Base-by-base conservation (phyloP, 2,113 vertebrate species). In the Xenotilapia longispinis region DNA sequence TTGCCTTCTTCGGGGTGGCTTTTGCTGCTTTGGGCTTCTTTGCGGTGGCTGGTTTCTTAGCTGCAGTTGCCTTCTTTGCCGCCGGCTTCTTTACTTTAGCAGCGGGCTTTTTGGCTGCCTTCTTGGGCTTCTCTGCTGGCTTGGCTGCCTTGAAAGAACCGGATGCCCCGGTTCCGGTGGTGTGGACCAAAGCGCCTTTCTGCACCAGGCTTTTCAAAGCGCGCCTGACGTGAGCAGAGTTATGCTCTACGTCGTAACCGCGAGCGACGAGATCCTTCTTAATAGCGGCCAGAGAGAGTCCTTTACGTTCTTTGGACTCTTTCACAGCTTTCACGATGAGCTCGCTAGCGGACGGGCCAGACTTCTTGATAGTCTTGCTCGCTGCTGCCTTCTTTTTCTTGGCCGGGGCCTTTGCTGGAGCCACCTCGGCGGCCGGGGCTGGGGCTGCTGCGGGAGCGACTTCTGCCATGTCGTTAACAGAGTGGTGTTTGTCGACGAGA, bases 171-270 rank as follows among this genome's bases (percentile, higher is more conserved):
- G 13, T 23, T 12, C 89, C 89, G 2, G 38, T 83, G 2, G 63
- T 51, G n/a, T 88, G 89, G 1, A 83, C 51, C n/a, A 90, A 53
- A 2, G 23, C 1, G 1, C 83, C 86, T 11, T 83, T 75, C 1
- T 1, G 5, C 2, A 83, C 23, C 68, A 88, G 10, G 4, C 7
- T 19, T 26, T 36, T 70, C 1, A 90, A 4, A 5, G 89, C 31
- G 6, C 79, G 68, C 1, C 26, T 57, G 3, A 90, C 8, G 10
- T 53, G 78, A 11, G 19, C n/a, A 4, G 17, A 17, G 9, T 87
- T 90, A 5, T 84, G 63, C 12, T 90, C 89, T 23, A 87, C 85
- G 3, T 90, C 89, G 79, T 87, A 90, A 6, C 85, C 85, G 3
- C 23, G 15, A n/a, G 63, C 82, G 2, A 11, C 14, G 23, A 90